Base-by-base conservation (phyloP, 2,113 vertebrate species). In the Puma concolor region DNA sequence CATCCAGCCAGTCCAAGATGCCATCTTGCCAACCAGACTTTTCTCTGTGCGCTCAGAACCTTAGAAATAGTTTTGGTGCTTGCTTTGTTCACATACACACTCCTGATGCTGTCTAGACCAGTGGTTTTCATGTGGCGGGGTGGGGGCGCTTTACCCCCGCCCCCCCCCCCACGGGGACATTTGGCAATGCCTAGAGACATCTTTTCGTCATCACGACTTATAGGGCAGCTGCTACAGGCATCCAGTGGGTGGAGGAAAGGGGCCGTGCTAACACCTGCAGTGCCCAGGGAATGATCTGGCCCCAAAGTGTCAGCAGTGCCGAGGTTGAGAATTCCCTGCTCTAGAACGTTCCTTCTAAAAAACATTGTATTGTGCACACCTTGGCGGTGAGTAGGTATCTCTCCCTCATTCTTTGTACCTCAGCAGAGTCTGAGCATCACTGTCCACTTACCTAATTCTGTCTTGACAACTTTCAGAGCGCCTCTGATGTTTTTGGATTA, bases 261-360 rank as follows among this genome's bases (percentile, higher is more conserved):
- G 50, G 11, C 4, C 12, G 3, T 17, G 44, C 60, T 23, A 67
- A 29, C 31, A 21, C 16, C 33, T 44, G 0, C 71, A 16, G 33
- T 7, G 31, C 88, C 33, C 14, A 33, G 8, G 82, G 81, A 64
- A 7, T 29, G 29, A 19, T 52, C 4, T 13, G 36, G 29, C 31
- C 67, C 31, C 21, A 25, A 36, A 36, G n/a, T 25, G 66, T 71
- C 54, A 12, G 1, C 44, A 38, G 82, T 33, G 33, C 14, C 3
- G 13, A 50, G 54, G 17, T 12, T 15, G 27, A 93, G 88, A 50
- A 64, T 85, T 85, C 60, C 14, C 33, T 85, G 17, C 7, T 85
- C 57, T 81, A 44, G 94, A 96, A 96, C 66, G 29, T 76, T 91
- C 86, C 63, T 94, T 27, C 52, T n/a, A 21, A 52, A 84, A 84